A percentile compares a stretch with the other conserved stretches of the same genome.
These are phyloP conservation scores for Oryzias curvinotus DNA, from an alignment of 2,113 vertebrate genomes.

Conservation along the genomic window DNA sequence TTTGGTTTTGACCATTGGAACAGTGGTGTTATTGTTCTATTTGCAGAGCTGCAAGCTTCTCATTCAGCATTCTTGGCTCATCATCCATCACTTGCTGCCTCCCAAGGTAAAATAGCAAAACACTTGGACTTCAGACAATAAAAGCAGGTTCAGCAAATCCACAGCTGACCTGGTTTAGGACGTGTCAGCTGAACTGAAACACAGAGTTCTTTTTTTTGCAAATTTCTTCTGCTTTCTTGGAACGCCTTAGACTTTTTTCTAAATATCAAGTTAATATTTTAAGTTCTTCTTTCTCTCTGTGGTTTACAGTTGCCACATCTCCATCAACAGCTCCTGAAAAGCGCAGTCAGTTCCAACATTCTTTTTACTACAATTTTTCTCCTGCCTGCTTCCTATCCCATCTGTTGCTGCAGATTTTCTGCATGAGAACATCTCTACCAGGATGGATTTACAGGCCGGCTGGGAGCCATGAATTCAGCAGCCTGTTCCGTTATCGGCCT, in stretches of 20 bases:
- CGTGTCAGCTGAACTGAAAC: not conserved
- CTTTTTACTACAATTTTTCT: slow-evolving; percentile 2
- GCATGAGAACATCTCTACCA: slow-evolving; percentile 33
- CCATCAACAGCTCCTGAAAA: not conserved
- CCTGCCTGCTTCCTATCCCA: slow-evolving; percentile 12
- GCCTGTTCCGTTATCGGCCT: slow-evolving; percentile 49
- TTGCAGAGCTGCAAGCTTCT: not conserved
- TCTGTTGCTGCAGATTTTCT: slow-evolving; percentile 31
- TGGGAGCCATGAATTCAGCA: slow-evolving; percentile 46
- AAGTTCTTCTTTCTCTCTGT: not conserved
- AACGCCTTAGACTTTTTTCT: not conserved
- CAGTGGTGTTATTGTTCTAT: not conserved
- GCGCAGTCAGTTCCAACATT: not conserved
- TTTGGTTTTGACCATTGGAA: not conserved
- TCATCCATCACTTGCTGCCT: not conserved
- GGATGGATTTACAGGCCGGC: slow-evolving; percentile 44
- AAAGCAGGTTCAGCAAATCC: not conserved
- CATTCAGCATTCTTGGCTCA: not conserved
- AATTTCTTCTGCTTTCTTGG: not conserved
- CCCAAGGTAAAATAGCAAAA: not conserved
- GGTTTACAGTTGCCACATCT: not conserved
- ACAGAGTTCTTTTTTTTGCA: not conserved
- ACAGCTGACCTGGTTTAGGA: not conserved
- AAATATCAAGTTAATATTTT: not conserved
- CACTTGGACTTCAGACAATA: not conserved